phyloP scores from a whole-genome alignment of 2,797 vertebrate genomes.

The Eulemur albifrons region DNA sequence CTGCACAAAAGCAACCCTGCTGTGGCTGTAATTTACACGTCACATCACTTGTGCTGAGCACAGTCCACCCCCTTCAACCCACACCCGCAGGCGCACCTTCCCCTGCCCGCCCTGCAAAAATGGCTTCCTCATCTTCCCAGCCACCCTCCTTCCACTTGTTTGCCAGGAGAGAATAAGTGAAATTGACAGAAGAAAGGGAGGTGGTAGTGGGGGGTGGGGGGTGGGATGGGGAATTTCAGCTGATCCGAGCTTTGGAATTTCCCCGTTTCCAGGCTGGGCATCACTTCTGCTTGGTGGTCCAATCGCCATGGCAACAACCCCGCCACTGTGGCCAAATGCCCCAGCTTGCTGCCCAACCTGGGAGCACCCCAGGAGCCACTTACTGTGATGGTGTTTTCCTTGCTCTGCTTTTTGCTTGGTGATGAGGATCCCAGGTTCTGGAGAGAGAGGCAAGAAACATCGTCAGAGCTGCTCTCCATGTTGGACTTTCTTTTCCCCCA shows the following conservation, averaged over 20 bases:
- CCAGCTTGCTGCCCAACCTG: neutral
- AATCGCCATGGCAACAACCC: constrained; percentile 73
- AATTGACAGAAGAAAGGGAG: neutral
- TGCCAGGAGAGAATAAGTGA: neutral
- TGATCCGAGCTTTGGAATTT: constrained; percentile 42
- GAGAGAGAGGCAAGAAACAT: constrained; percentile 82
- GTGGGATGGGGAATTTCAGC: neutral
- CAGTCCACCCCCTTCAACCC: constrained; percentile 56
- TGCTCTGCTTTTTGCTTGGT: constrained; percentile 90
- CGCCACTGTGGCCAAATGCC: neutral
- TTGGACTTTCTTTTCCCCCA: constrained; percentile 79
- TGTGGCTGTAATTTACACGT: constrained; percentile 71
- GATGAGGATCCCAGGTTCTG: constrained; percentile 93
- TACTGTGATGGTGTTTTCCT: constrained; percentile 91
- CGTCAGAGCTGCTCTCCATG: constrained; percentile 87
- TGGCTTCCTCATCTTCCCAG: constrained; percentile 27
- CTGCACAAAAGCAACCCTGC: constrained; percentile 56
- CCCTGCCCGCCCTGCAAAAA: constrained; percentile 32
- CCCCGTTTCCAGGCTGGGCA: constrained; percentile 22
- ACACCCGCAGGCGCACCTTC: constrained; percentile 11
- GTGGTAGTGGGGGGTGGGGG: neutral
- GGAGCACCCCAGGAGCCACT: constrained; percentile 76
- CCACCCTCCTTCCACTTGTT: neutral
- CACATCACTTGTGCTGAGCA: constrained; percentile 28
- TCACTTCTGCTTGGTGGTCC: neutral